phyloP scores from a whole-genome alignment of 2,113 vertebrate species.

The human region GRCh38 chr3:179957001-179957500 shows the following conservation, averaged over 20 bases:
- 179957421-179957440: neutral
- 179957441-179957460: neutral
- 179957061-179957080: slow-evolving; percentile 17
- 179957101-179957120: neutral
- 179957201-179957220: neutral
- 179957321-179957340: neutral
- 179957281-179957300: neutral
- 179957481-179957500: neutral
- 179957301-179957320: neutral
- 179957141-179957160: neutral
- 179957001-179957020: neutral
- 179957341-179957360: neutral
- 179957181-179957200: neutral
- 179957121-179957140: neutral
- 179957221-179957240: neutral
- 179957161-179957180: neutral
- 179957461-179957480: neutral
- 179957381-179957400: neutral
- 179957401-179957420: neutral
- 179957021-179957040: neutral
- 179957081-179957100: neutral
- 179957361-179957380: neutral
- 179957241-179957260: neutral
- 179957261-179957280: neutral
- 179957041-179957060: neutral